Conservation (phyloP, 2,113 vertebrate species). For the Rhombomys opimus region DNA sequence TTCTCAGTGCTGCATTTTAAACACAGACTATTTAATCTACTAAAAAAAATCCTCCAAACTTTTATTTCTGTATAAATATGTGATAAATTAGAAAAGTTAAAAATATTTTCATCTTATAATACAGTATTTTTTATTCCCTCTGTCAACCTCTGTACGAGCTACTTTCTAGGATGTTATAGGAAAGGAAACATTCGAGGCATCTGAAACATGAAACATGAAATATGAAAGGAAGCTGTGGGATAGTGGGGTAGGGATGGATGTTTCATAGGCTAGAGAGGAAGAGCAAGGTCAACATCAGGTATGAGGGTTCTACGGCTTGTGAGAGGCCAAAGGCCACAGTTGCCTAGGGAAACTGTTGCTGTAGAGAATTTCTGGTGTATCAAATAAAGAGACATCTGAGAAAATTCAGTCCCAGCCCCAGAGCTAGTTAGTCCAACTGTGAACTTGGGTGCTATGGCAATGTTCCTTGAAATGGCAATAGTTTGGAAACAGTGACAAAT, state of each 20-base stretch:
- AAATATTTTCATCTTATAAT: not conserved
- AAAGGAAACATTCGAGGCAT: not conserved
- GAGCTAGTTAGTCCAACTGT: slow-evolving; percentile 87
- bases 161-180: not conserved
- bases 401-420: slow-evolving; percentile 80
- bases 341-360: not conserved
- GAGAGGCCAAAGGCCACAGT: not conserved
- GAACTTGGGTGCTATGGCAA: slow-evolving; percentile 87
- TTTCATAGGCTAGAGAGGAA: not conserved
- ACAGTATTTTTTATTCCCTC: not conserved
- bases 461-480: slow-evolving; percentile 80
- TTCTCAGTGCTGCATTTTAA: not conserved
- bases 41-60: not conserved
- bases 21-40: not conserved
- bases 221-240: not conserved
- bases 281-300: not conserved
- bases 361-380: slow-evolving; percentile 83
- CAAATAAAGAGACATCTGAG: slow-evolving; percentile 85
- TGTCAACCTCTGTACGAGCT: not conserved
- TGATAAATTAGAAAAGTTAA: not conserved
- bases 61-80: not conserved
- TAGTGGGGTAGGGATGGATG: too few relatives aligned
- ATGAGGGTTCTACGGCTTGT: not conserved
- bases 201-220: too few relatives aligned
- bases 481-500: slow-evolving; percentile 78